Evolutionary conservation across 2,888 invertebrate species (phyloP).

Genomic region (Hyles lineata): DNA sequence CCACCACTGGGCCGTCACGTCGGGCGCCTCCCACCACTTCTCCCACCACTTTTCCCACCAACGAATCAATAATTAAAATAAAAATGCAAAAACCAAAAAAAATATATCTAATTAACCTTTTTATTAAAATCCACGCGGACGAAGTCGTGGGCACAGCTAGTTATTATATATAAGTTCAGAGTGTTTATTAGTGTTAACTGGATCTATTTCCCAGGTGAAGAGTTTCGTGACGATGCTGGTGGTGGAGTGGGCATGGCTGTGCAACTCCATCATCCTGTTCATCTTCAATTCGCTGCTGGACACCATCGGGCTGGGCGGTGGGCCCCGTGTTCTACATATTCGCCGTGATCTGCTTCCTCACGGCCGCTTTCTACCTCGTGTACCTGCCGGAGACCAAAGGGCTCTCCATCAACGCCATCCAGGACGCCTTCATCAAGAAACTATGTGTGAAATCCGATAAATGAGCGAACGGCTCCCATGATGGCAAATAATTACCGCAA

Average conservation of each 20-base stretch:
- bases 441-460: no score
- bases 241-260: slow-evolving; percentile 64
- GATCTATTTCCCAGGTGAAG: slow-evolving; percentile 53
- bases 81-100: no score
- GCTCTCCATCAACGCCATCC: slow-evolving; percentile 57
- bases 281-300: slow-evolving; percentile 62
- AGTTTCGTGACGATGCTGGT: slow-evolving; percentile 60
- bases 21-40: no score
- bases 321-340: slow-evolving; percentile 68
- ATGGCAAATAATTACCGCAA: no score
- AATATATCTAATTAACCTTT: no score
- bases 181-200: neutral
- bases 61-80: no score
- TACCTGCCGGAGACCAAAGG: slow-evolving; percentile 65
- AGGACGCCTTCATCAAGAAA: slow-evolving; percentile 36
- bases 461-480: no score
- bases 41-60: no score
- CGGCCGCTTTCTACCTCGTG: slow-evolving; percentile 49
- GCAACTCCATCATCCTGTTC: slow-evolving; percentile 62
- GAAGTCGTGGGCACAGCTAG: no score
- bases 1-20: no score
- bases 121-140: no score
- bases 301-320: slow-evolving; percentile 58
- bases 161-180: no score
- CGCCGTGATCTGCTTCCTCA: slow-evolving; percentile 52